These are phyloP conservation scores for Hexactinellida sp. DNA, from an alignment of 37 sponge, comb jelly and placozoan genomes.

Conservation along the genomic window DNA sequence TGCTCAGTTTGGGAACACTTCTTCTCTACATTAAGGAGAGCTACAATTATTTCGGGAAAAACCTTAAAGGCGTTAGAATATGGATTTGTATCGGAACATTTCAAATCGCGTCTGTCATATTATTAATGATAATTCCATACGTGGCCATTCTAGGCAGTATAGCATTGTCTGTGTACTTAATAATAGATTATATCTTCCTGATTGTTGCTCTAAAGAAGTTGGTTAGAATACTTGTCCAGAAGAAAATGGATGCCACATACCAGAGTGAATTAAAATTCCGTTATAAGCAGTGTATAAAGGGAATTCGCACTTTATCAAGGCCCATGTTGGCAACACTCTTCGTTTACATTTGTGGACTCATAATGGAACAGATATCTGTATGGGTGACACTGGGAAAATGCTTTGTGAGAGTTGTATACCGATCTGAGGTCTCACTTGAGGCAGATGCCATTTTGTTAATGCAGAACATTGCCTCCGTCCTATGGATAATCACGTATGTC, in stretches of 20 bases:
- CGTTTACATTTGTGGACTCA: not conserved
- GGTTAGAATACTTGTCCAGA: not conserved
- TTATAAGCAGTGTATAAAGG: not conserved
- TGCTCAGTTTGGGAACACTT: not conserved
- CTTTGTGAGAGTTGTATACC: not conserved
- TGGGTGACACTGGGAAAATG: not conserved
- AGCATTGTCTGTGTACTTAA: not conserved
- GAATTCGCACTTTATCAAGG: not conserved
- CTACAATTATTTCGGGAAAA: not conserved
- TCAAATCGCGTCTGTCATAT: not conserved
- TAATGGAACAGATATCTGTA: not conserved
- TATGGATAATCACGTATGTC: not conserved
- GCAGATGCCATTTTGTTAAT: not conserved
- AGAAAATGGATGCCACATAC: not conserved
- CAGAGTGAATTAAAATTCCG: not conserved
- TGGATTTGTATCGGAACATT: not conserved
- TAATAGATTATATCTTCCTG: not conserved
- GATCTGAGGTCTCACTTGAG: no score
- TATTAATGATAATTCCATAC: not conserved
- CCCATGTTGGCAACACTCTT: not conserved
- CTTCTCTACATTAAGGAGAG: not conserved
- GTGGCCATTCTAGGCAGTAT: not conserved
- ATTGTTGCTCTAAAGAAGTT: not conserved
- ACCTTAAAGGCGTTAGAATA: not conserved
- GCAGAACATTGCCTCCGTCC: not conserved